Evolutionary conservation across 2,888 invertebrate genomes (phyloP), one percentile per base, ranked within the genome.

Genomic region (Dasysyrphus tricinctus): DNA sequence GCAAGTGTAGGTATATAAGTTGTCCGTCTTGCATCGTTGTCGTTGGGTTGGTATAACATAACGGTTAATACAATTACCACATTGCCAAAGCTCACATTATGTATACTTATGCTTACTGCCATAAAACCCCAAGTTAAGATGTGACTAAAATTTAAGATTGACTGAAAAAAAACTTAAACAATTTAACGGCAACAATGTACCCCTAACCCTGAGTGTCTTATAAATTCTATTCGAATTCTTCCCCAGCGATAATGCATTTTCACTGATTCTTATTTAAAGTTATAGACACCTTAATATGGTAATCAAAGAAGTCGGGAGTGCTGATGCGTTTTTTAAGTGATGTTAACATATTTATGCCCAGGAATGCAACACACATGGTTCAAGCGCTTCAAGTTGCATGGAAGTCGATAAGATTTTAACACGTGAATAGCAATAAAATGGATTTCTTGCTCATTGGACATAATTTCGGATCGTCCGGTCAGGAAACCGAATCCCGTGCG

Each of bases 91-190:
- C 39, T 57, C n/a, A 29, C 5, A 70, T 11, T 29, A 42, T 42
- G 29, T n/a, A 54, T 5, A 2, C 7, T 19, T 8, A 1, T 51
- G 19, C 39, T 42, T 74, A 79, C 61, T 75, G 63, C 57, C 57
- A 63, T 76, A 80, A 75, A 70, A 59, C 39, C 39, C 63, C 51
- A 51, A 39, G 7, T 34, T 67, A 56, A 81, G 85, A 85, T 85
- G 85, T 85, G 85, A 85, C 85, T 85, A 74, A 81, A 85, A 85
- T 85, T 63, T 39, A 29, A 37, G n/a, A 51, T 39, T n/a, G 37
- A 19, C 5, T 16, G 11, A 16, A 44, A 47, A 16, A 16, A 16
- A 16, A 39, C 39, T 42, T 42, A 44, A 44, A 2, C 29, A 44
- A 37, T 37, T 59, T 59, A 59, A 65, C 65, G 65, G 65, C 65